These are phyloP conservation scores for Pteromalus puparum DNA, from an alignment of 1,140 invertebrate genomes.

Conservation along the genomic window DNA sequence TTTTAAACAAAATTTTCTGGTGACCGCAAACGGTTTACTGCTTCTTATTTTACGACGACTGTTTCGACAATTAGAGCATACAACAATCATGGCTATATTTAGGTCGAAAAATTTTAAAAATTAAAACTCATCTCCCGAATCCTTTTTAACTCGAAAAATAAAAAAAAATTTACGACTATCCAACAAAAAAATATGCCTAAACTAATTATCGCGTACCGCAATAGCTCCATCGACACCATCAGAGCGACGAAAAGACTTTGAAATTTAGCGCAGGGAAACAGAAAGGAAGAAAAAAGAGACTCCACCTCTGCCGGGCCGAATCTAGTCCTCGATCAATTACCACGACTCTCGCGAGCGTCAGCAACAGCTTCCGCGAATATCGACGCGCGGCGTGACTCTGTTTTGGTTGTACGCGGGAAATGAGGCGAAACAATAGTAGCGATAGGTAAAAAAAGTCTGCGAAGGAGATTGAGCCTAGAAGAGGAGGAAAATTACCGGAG, in stretches of 20 bases:
- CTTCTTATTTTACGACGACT: not conserved
- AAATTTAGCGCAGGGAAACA: conserved; percentile 28
- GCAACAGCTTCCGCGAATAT: conserved; percentile 39
- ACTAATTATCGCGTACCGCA: not conserved
- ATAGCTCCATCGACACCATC: no score
- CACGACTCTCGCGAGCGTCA: not conserved
- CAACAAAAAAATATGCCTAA: not conserved
- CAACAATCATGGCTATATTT: not conserved
- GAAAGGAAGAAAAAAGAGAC: conserved; percentile 44
- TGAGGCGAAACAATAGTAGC: conserved; percentile 31
- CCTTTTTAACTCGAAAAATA: not conserved
- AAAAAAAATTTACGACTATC: not conserved
- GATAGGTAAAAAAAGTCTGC: conserved; percentile 17
- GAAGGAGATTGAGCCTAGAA: not conserved
- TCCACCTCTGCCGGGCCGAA: not conserved
- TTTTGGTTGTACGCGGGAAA: conserved; percentile 33
- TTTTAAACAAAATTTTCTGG: no score
- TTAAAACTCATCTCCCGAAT: not conserved
- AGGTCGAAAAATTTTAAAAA: not conserved
- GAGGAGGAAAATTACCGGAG: not conserved
- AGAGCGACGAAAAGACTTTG: not conserved
- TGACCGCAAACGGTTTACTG: no score
- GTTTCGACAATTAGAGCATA: not conserved
- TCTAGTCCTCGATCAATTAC: conserved; percentile 46
- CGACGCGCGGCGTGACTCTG: conserved; percentile 15